Base-by-base conservation (phyloP, 2,888 invertebrate genomes). In the Aleiodes alternator region DNA sequence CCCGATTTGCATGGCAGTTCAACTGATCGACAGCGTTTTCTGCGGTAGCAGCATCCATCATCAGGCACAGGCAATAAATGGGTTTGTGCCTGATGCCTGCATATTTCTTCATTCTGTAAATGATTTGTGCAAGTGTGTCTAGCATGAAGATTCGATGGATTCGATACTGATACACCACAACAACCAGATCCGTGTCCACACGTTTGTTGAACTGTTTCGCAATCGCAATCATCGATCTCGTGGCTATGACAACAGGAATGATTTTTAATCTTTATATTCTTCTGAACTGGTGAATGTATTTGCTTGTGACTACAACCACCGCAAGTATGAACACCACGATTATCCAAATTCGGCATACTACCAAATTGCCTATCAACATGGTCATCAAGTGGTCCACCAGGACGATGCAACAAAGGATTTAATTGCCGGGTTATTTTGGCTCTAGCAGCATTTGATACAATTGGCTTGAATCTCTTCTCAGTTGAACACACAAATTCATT, bases 381-480 rank as follows among this genome's bases (percentile, higher is more conserved):
- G 7, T 57, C 56, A 56, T 72, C 57, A 23, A 23, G 7, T 23
- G 71, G 51, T n/a, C 71, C 72, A 16, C 53, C 57, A 38, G 68
- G 56, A 55, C 69, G 72, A 68, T 71, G 76, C 34, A 76, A 55
- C 1, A 77, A 56, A 0, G 75, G 57, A n/a, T 76, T 72, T 16
- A 72, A 66, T 51, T 72, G 69, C 14, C 50, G 55, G 1, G 61
- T 55, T 11, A 70, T 64, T 51, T 53, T 29, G 7, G 73, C 29
- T 56, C 75, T 59, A 38, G 56, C n/a, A 69, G 50, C 51, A 11
- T 11, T 68, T 50, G 69, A 34, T 53, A 73, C 11, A 7, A 77
- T 66, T n/a, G 71, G 14, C 72, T 82, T 84, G 0, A 75, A 69
- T 50, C 85, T 87, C 75, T 85, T 87, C 55, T 79, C 80, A 12